Conservation (phyloP, 2,888 invertebrate genomes). For the Bellardia pandia region DNA sequence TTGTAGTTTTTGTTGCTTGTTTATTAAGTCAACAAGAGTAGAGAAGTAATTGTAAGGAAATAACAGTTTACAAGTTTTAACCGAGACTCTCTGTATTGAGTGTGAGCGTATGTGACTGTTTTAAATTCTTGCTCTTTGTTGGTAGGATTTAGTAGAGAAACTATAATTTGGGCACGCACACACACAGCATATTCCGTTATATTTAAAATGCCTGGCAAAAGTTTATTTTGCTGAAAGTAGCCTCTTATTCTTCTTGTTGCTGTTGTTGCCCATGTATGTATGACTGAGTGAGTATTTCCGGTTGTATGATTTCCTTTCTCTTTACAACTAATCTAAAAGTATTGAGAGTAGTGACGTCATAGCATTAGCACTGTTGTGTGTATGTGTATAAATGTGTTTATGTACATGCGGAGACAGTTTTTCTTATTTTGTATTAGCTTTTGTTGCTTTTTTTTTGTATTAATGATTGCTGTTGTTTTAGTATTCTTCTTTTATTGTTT, state of each 20-base stretch:
- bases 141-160: not conserved
- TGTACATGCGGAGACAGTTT: constrained; percentile 3
- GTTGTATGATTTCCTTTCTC: not conserved
- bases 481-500: not conserved
- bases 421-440: not conserved
- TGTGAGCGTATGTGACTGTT: not conserved
- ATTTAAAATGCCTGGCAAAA: not conserved
- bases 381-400: not conserved
- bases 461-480: not conserved
- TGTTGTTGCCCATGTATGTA: not conserved
- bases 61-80: not conserved
- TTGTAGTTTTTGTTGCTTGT: not conserved
- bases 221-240: not conserved
- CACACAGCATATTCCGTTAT: not conserved
- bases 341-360: constrained; percentile 41
- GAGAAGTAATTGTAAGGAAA: constrained; percentile 40
- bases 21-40: not conserved
- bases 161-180: not conserved
- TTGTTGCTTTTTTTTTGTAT: not conserved
- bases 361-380: not conserved
- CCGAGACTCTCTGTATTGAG: not conserved
- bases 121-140: not conserved
- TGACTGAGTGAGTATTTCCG: not conserved
- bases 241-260: not conserved
- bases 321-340: not conserved